Conservation (phyloP, 1,140 invertebrate genomes). For the Reticulitermes speratus region DNA sequence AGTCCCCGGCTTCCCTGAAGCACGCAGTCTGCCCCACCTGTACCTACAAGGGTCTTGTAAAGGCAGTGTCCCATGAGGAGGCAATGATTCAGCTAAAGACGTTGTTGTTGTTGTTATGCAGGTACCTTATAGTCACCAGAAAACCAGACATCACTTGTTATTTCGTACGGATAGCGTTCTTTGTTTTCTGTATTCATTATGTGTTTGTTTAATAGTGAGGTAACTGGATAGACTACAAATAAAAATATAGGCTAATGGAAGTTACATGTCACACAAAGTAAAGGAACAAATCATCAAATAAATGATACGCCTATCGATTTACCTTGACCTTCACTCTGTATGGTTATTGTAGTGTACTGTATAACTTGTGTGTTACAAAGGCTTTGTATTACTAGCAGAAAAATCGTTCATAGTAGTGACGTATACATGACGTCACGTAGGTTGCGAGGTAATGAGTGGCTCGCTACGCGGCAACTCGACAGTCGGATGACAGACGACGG, state of each 20-base stretch:
- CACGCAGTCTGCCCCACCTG: too few species aligned
- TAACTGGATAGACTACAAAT: neutral
- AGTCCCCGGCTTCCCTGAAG: too few species aligned
- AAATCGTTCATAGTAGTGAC: neutral
- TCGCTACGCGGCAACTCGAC: neutral
- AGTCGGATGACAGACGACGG: neutral
- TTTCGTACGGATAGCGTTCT: neutral
- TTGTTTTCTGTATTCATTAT: neutral
- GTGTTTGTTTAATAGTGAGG: neutral
- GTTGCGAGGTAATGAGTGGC: neutral
- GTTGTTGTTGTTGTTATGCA: too few species aligned
- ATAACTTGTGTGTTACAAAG: neutral
- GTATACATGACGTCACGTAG: neutral
- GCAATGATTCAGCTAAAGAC: too few species aligned
- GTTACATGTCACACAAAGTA: neutral
- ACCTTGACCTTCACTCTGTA: neutral
- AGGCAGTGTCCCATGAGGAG: too few species aligned
- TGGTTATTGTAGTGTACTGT: neutral
- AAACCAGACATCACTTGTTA: neutral
- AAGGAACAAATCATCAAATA: neutral
- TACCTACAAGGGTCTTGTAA: too few species aligned
- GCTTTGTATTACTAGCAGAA: neutral
- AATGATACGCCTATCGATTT: neutral
- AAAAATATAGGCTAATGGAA: neutral
- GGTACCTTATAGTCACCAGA: too few species aligned